Conservation (phyloP, 1,140 invertebrate species). For the Neomicropteryx cornuta region DNA sequence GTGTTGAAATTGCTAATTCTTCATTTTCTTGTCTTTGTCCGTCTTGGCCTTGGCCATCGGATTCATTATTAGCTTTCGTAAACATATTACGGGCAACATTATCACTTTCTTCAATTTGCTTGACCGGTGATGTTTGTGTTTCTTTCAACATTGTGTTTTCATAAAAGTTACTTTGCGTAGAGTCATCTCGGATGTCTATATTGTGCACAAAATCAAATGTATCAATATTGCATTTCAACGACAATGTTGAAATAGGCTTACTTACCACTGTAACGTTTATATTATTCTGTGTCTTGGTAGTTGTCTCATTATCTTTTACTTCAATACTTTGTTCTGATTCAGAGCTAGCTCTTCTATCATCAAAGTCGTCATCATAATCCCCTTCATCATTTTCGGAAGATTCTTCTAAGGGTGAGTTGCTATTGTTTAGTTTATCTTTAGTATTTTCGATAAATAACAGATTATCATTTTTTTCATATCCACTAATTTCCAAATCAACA, state of each 20-base stretch:
- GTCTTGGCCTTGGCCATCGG: constrained; percentile 23
- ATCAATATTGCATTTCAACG: constrained; percentile 31
- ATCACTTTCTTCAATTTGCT: constrained; percentile 21
- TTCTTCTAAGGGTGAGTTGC: constrained; percentile 15
- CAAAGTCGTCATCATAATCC: constrained; percentile 3
- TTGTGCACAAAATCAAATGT: constrained; percentile 33
- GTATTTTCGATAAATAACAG: neutral
- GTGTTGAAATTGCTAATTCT: constrained; percentile 30
- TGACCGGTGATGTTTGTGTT: constrained; percentile 33
- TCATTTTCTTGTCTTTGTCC: constrained; percentile 30
- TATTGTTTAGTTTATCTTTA: constrained; percentile 12
- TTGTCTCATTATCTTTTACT: constrained; percentile 2
- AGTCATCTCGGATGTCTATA: constrained; percentile 29
- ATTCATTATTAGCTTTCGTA: constrained; percentile 18
- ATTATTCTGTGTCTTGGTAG: constrained; percentile 5
- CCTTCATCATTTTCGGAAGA: constrained; percentile 7
- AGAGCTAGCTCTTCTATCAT: neutral
- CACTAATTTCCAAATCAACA: constrained; percentile 26
- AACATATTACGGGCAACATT: constrained; percentile 29
- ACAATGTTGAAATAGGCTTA: constrained; percentile 23
- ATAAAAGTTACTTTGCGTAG: constrained; percentile 25
- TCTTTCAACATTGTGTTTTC: constrained; percentile 28
- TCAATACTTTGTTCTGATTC: constrained; percentile 1
- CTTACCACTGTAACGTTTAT: constrained; percentile 18
- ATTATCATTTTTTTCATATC: constrained; percentile 11